A percentile compares a stretch with the other conserved stretches of the same genome.
Conservation (phyloP, 2,113 vertebrate species). For the Aptenodytes patagonicus region DNA sequence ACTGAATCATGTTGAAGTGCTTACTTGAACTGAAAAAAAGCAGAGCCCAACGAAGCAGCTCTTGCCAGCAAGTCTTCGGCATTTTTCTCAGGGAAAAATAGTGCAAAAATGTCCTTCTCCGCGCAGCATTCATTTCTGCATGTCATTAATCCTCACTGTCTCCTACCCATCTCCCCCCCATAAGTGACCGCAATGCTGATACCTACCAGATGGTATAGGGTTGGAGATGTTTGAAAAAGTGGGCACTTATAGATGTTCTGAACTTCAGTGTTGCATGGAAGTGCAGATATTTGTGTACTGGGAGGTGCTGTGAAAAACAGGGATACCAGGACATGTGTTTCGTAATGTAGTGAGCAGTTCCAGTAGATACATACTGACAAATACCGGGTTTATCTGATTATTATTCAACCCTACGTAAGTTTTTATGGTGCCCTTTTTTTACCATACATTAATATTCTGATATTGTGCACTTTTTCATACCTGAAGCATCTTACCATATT, state of each 20-base stretch:
- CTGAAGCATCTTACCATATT: not conserved
- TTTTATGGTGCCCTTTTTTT: not conserved
- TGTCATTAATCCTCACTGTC: not conserved
- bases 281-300: not conserved
- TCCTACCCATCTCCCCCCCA: not conserved
- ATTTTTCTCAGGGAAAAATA: not conserved
- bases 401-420: not conserved
- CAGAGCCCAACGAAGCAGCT: not conserved
- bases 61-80: not conserved
- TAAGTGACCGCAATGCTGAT: not conserved
- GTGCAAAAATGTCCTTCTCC: not conserved
- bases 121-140: not conserved
- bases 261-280: not conserved
- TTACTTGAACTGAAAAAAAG: not conserved
- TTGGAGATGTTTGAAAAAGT: not conserved
- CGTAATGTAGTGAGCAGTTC: not conserved
- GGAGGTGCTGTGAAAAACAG: not conserved
- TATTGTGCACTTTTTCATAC: not conserved
- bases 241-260: not conserved
- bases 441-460: not conserved
- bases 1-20: slow-evolving; percentile 15
- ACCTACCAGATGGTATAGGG: not conserved
- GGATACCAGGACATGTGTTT: not conserved
- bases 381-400: not conserved
- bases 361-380: not conserved